phyloP scores from a whole-genome alignment of 2,888 invertebrate species.

The Copidosoma aretas region DNA sequence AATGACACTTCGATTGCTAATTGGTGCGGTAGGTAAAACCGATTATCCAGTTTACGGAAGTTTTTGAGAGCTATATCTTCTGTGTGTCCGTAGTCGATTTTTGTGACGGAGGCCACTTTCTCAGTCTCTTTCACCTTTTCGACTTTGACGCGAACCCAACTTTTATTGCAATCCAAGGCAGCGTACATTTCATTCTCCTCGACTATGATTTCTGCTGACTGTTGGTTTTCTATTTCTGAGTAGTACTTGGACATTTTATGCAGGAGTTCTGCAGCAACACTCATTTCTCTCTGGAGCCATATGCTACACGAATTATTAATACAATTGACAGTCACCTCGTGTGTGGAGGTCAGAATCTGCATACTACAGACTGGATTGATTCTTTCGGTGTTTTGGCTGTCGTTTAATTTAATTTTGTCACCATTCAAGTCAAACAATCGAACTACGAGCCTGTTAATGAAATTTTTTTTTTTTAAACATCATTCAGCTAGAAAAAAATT shows the following conservation, averaged over 20 bases:
- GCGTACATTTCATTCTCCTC: slow-evolving; percentile 69
- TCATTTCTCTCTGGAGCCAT: slow-evolving; percentile 69
- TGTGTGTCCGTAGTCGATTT: slow-evolving; percentile 75
- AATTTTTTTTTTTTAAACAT: neutral
- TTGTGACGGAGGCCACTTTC: slow-evolving; percentile 64
- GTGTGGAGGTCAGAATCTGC: slow-evolving; percentile 69
- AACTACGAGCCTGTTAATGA: slow-evolving; percentile 68
- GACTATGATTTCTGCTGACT: slow-evolving; percentile 64
- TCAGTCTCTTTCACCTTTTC: slow-evolving; percentile 60
- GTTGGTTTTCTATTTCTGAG: slow-evolving; percentile 44
- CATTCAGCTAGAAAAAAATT: neutral
- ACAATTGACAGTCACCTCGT: slow-evolving; percentile 69
- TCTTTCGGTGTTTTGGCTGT: slow-evolving; percentile 61
- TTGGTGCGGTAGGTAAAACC: slow-evolving; percentile 54
- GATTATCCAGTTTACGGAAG: slow-evolving; percentile 59
- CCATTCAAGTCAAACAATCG: slow-evolving; percentile 68
- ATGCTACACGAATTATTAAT: slow-evolving; percentile 68
- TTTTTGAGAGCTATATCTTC: slow-evolving; percentile 66
- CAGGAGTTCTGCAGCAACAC: slow-evolving; percentile 65
- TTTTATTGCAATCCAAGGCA: slow-evolving; percentile 70
- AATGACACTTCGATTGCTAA: slow-evolving; percentile 55
- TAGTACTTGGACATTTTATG: slow-evolving; percentile 69
- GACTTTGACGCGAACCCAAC: slow-evolving; percentile 76
- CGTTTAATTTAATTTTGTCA: slow-evolving; percentile 44
- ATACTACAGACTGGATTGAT: slow-evolving; percentile 67